Percentiles rank a stretch among this genome's conserved stretches.
These are phyloP conservation scores for Lacanobia wlatinum DNA, from an alignment of 2,888 invertebrate genomes.

Conservation along the genomic window DNA sequence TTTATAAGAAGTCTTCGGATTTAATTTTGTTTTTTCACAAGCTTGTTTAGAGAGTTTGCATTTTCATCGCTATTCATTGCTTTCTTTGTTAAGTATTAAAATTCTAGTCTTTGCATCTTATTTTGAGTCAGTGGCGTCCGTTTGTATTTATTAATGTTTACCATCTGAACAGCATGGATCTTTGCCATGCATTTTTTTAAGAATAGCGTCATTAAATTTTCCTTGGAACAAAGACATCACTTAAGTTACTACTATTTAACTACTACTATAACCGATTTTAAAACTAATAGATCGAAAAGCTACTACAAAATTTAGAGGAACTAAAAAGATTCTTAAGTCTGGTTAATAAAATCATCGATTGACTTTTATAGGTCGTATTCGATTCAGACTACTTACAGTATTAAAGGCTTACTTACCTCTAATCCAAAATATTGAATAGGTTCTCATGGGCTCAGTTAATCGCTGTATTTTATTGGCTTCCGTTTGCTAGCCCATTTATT, in stretches of 20 bases:
- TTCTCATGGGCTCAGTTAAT: conserved; percentile 36
- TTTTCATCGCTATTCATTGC: background rate
- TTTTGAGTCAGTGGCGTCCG: background rate
- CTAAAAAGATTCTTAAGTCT: conserved; percentile 21
- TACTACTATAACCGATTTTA: conserved; percentile 10
- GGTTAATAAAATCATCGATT: conserved; percentile 44
- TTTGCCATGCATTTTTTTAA: too few relatives aligned
- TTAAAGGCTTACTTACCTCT: conserved; percentile 41
- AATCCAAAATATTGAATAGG: conserved; percentile 53
- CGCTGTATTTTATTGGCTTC: conserved; percentile 24
- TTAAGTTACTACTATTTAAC: too few relatives aligned
- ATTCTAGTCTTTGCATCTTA: background rate
- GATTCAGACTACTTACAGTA: conserved; percentile 39
- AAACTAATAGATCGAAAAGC: conserved; percentile 1
- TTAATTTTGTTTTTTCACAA: conserved; percentile 18
- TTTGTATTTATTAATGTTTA: background rate
- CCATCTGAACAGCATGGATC: too few relatives aligned
- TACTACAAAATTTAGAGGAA: conserved; percentile 37
- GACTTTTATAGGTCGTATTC: conserved; percentile 50
- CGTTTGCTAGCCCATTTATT: conserved; percentile 26
- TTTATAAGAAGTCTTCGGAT: conserved; percentile 13
- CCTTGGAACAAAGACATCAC: background rate
- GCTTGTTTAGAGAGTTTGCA: background rate
- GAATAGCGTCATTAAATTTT: background rate
- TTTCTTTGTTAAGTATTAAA: background rate